A percentile compares a stretch with the other conserved stretches of the same genome.
These are phyloP conservation scores for Cacoxenus indagator DNA, from an alignment of 2,888 invertebrate genomes.

Conservation along the genomic window DNA sequence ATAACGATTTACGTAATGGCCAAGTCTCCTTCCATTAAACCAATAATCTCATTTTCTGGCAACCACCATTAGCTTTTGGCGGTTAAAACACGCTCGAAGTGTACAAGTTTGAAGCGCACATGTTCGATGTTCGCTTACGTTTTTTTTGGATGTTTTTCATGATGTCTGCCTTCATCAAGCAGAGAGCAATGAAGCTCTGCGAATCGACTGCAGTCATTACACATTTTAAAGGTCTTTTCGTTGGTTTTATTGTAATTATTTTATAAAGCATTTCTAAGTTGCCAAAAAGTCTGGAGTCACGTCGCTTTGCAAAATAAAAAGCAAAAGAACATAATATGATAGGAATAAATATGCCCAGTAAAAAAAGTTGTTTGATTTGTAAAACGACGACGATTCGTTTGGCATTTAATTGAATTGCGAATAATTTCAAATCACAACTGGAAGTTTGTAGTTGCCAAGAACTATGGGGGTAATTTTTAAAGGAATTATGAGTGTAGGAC, in stretches of 20 bases:
- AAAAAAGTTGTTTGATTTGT: constrained; percentile 18
- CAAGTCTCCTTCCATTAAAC: neutral
- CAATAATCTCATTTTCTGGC: neutral
- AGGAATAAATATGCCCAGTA: neutral
- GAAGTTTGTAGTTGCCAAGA: constrained; percentile 2
- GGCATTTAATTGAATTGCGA: constrained; percentile 13
- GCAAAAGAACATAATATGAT: neutral
- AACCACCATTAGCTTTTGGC: neutral
- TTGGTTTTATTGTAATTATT: constrained; percentile 7
- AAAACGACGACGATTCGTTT: neutral
- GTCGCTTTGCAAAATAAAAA: neutral
- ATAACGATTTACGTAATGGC: neutral
- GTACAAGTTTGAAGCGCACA: neutral
- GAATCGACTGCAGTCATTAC: constrained; percentile 7
- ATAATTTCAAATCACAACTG: neutral
- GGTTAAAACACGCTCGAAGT: neutral
- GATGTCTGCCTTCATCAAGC: neutral
- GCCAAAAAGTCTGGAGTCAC: constrained; percentile 20
- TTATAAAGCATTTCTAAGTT: constrained; percentile 1
- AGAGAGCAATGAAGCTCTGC: neutral
- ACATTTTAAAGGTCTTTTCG: neutral
- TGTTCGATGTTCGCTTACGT: neutral
- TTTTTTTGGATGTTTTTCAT: neutral
- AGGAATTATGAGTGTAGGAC: neutral
- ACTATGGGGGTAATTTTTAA: neutral